phyloP scores from a whole-genome alignment of 2,113 vertebrate species.

The Thalassoma bifasciatum region DNA sequence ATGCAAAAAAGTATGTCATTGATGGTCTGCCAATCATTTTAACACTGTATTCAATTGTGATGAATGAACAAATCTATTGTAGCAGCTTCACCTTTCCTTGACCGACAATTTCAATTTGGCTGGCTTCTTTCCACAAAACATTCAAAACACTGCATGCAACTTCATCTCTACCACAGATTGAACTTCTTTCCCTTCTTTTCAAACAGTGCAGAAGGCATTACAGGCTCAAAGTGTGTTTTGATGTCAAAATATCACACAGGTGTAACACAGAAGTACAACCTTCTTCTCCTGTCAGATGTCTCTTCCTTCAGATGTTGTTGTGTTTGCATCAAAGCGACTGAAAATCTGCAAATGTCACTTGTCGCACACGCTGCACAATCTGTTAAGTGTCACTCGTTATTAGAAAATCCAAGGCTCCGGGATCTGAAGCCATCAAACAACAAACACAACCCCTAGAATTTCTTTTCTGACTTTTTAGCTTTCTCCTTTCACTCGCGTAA shows the following conservation, averaged over 20 bases:
- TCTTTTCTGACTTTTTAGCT: background rate
- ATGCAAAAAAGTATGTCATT: too few relatives aligned
- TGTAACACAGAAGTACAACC: background rate
- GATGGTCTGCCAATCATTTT: too few relatives aligned
- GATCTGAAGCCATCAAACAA: background rate
- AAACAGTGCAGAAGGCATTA: background rate
- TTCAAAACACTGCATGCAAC: background rate
- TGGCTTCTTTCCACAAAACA: background rate
- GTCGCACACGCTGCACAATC: background rate
- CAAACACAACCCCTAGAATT: background rate
- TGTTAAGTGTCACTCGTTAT: background rate
- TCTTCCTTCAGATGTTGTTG: background rate
- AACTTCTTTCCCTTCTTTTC: background rate
- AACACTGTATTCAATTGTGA: background rate
- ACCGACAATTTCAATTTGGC: background rate
- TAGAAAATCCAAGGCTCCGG: background rate
- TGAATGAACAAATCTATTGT: background rate
- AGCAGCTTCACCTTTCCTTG: background rate
- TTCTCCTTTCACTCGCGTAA: background rate
- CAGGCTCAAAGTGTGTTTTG: background rate
- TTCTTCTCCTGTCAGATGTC: background rate
- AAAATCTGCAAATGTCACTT: background rate
- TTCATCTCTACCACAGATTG: background rate
- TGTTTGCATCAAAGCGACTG: background rate
- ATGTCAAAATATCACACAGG: slow-evolving; percentile 1